Conservation (phyloP, 2,797 vertebrate species). For the Choloepus didactylus region DNA sequence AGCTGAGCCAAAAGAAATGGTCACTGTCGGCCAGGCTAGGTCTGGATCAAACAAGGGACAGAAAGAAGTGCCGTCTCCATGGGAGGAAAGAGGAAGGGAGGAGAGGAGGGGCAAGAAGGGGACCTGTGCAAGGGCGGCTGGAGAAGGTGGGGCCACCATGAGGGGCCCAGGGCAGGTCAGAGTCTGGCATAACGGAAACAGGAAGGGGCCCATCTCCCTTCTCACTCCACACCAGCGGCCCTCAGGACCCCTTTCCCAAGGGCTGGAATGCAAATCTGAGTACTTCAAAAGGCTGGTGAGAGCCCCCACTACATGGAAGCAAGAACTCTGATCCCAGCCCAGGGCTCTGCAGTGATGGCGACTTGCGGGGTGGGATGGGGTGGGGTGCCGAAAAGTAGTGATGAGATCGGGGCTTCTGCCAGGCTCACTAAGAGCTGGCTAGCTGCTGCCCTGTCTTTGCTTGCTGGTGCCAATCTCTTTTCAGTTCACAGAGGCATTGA, state of each 20-base stretch:
- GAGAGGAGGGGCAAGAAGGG: slow-evolving; percentile 52
- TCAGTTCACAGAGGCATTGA: slow-evolving; percentile 67
- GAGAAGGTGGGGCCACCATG: background rate
- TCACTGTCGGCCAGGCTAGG: slow-evolving; percentile 63
- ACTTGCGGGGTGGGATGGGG: background rate
- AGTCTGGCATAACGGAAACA: slow-evolving; percentile 72
- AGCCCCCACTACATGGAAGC: background rate
- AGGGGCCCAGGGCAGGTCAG: background rate
- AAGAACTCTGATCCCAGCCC: background rate
- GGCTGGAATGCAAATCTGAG: slow-evolving; percentile 81
- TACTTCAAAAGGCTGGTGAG: slow-evolving; percentile 37
- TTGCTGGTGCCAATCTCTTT: slow-evolving; percentile 27
- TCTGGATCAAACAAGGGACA: slow-evolving; percentile 35
- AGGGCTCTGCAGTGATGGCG: background rate
- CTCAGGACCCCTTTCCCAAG: slow-evolving; percentile 58
- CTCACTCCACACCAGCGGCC: slow-evolving; percentile 51
- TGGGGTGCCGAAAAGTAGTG: background rate
- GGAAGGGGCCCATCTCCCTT: slow-evolving; percentile 31
- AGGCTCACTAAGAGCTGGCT: background rate
- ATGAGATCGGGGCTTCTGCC: background rate
- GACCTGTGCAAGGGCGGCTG: background rate
- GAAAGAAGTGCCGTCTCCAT: slow-evolving; percentile 49
- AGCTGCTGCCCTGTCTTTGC: background rate
- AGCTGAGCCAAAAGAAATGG: slow-evolving; percentile 70
- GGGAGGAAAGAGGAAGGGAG: background rate